Evolutionary conservation across 2,113 vertebrate species (phyloP), one percentile per base, ranked within the genome.

Genomic region (Grantiella picta): DNA sequence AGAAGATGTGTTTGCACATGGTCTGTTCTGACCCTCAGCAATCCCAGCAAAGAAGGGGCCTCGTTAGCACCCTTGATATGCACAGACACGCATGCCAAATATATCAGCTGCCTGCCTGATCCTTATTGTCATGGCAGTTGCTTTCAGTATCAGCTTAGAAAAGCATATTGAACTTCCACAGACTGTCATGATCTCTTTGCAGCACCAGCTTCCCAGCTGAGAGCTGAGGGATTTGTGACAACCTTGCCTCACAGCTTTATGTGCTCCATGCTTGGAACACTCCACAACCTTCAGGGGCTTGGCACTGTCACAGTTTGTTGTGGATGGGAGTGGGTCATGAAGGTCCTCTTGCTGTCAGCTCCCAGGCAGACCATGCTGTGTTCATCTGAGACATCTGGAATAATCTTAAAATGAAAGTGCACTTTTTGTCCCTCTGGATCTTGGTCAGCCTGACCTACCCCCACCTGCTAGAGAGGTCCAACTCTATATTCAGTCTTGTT

Each of bases 281-380:
- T 31, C 18, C 28, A 18, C 38, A 60, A 5, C 45, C 22, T 86
- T 81, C 44, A 59, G 44, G 31, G 22, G 33, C 52, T 88, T 83
- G 27, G 29, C 35, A n/a, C 11, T 35, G 22, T 27, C 7, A 3
- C 7, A 16, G 12, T 15, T 56, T 71, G 50, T 49, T 72, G 31
- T 54, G 49, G 4, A 1, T 35, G 38, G 35, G 31, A 77, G 35
- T 27, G 50, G 16, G 22, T 80, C 49, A 8, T 14, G n/a, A 76
- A 35, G 21, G 44, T 71, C n/a, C 8, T 36, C n/a, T 22, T 44
- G 27, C 53, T 93, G 49, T 71, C 52, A 89, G 28, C 40, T 91
- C 65, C 28, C 8, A 13, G 22, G 36, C 64, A 78, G 42, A 33
- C 27, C 0, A 0, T 15, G 4, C 44, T 40, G 33, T 35, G 15